Percentiles rank a stretch among this genome's conserved stretches.
Evolutionary conservation across 2,113 vertebrate genomes (phyloP).

Genomic region (Pycnonotus jocosus): DNA sequence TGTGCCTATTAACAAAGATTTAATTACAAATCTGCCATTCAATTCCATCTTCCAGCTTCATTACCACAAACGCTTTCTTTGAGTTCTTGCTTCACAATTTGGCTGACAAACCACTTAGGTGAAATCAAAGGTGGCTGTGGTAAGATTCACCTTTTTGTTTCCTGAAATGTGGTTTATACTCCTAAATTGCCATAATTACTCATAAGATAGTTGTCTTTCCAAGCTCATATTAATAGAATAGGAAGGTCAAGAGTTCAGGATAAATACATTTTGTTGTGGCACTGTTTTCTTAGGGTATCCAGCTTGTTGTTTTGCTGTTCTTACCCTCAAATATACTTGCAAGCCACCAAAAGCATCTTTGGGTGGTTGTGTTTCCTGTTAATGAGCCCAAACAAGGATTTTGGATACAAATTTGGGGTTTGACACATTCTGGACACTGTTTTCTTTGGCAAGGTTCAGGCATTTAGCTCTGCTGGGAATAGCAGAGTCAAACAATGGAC

Average conservation of each 20-base stretch:
- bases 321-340: neutral
- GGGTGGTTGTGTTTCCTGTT: neutral
- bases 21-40: neutral
- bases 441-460: constrained; percentile 6
- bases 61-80: neutral
- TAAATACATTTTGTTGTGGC: neutral
- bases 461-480: constrained; percentile 30
- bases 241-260: neutral
- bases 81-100: neutral
- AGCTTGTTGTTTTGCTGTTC: neutral
- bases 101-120: neutral
- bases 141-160: neutral
- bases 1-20: neutral
- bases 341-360: neutral
- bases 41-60: neutral
- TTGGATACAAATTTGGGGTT: neutral
- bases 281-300: neutral
- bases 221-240: neutral
- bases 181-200: neutral
- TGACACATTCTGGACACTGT: neutral
- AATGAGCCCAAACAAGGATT: neutral
- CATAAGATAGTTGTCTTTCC: neutral
- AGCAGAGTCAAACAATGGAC: constrained; percentile 9
- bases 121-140: neutral
- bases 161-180: neutral